Evolutionary conservation across 2,888 invertebrate genomes (phyloP), one percentile per base, ranked within the genome.

Genomic region (Agonopterix subpropinquella): DNA sequence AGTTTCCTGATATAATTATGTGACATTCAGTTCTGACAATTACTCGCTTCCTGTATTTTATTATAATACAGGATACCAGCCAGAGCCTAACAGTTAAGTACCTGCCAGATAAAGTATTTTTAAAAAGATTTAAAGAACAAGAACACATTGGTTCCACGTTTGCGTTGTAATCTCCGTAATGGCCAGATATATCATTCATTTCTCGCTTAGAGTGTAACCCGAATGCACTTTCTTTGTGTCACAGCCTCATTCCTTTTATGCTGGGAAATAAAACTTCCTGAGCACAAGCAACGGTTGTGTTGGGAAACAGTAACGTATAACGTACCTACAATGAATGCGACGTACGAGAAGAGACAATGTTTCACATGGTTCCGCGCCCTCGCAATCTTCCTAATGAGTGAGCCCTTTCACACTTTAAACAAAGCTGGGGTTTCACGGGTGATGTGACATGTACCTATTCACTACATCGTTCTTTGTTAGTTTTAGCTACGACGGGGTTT

Each of bases 341-440:
- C 69, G 65, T 66, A 64, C 60, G 59, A 51, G 56, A 63, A 65
- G 61, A 80, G 71, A 83, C 81, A 82, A 70, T 83, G 82, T 81
- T 78, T 59, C 72, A 67, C 68, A 64, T 67, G 64, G 64, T 70
- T 63, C 66, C 65, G 70, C 79, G 77, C 86, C 84, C 85, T 80
- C 77, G 87, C 88, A 88, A 87, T 88, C 87, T 87, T 85, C 86
- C 86, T 88, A 88, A 88, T 87, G 88, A 88, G 84, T 83, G 83
- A 80, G 74, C 84, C 84, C 85, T 86, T 87, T 86, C 84, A 85
- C 86, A 85, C 86, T 77, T 67, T 61, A 73, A 70, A 86, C 84
- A 86, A 86, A 84, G 83, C 76, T 62, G 68, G 75, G 85, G 83
- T 80, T 84, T 82, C 78, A 77, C 80, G 83, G 82, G 77, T 83